phyloP scores from a whole-genome alignment of 1,140 invertebrate species.

The Trypoxylus dichotomus region DNA sequence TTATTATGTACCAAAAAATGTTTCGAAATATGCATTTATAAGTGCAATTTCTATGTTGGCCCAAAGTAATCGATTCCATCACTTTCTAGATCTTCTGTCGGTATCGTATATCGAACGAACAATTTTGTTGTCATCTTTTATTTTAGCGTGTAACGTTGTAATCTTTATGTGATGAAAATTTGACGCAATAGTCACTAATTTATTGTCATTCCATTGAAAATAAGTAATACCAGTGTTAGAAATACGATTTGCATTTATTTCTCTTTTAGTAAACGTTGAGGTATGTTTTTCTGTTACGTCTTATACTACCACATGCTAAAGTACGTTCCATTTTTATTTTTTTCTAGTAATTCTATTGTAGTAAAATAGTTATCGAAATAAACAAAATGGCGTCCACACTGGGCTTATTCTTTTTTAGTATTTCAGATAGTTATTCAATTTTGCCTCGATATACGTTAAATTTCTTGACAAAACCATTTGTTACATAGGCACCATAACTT shows the following conservation, averaged over 20 bases:
- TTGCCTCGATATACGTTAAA: slow-evolving; percentile 42
- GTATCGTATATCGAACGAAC: no score
- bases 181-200: slow-evolving; percentile 49
- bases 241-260: slow-evolving; percentile 40
- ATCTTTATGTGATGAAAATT: slow-evolving; percentile 49
- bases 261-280: no score
- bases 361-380: slow-evolving; percentile 23
- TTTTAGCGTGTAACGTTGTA: slow-evolving; percentile 42
- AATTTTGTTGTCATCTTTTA: slow-evolving; percentile 41
- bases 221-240: slow-evolving; percentile 46
- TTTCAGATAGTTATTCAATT: slow-evolving; percentile 3
- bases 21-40: no score
- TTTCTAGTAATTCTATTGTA: slow-evolving; percentile 41
- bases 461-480: slow-evolving; percentile 23
- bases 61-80: no score
- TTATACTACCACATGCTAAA: slow-evolving; percentile 50
- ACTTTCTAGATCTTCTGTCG: no score
- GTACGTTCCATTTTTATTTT: slow-evolving; percentile 40
- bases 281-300: slow-evolving; percentile 37
- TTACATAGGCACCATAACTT: slow-evolving; percentile 28
- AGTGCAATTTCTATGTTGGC: no score
- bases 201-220: slow-evolving; percentile 51
- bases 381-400: neutral
- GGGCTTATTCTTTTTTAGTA: neutral
- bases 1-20: no score